Base-by-base conservation (phyloP, 1,140 invertebrate species). In the Formica selysi region DNA sequence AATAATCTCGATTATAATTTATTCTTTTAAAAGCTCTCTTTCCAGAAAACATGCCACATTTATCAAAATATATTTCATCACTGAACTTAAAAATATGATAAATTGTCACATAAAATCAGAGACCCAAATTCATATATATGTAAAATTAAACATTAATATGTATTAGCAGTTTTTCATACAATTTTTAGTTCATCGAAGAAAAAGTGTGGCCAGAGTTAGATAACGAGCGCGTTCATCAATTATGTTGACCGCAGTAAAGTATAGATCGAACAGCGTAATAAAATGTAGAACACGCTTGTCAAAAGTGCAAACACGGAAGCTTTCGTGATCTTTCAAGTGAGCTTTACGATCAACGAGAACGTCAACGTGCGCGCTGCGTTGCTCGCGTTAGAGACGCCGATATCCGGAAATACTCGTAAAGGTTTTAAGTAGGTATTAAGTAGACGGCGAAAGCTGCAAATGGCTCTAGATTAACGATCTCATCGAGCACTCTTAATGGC, bases 401-500 rank as follows among this genome's bases (percentile, higher is more conserved):
- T 90, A 90, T 87, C 81, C 48, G 79, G 68, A 76, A 87, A 67
- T 67, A 86, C 32, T 87, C 86, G 86, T 90, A 90, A 90, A 90
- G 38, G 22, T 26, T 26, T 87, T 87, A 73, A 90, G 70, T 76
- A 61, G 70, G 59, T 62, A 90, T 85, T 81, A 90, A 90, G 59
- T 87, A 80, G 86, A 80, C 51, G 41, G n/a, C 59, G 70, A 85
- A 61, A 85, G 79, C 62, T 38, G 29, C 4, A 54, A 90, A 87
- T 71, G 64, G 86, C 86, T 88, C 74, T 76, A 62, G 86, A 91
- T 91, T 91, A 92, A 92, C 67, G 90, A 89, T 44, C 85, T 91
- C 90, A 91, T 92, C 86, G 89, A 92, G 65, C 61, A 76, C 26
- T 38, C 76, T 84, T 76, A 89, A 88, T 83, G 61, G 59, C 29